phyloP scores from a whole-genome alignment of 2,888 invertebrate species.

The Eledone cirrhosa region DNA sequence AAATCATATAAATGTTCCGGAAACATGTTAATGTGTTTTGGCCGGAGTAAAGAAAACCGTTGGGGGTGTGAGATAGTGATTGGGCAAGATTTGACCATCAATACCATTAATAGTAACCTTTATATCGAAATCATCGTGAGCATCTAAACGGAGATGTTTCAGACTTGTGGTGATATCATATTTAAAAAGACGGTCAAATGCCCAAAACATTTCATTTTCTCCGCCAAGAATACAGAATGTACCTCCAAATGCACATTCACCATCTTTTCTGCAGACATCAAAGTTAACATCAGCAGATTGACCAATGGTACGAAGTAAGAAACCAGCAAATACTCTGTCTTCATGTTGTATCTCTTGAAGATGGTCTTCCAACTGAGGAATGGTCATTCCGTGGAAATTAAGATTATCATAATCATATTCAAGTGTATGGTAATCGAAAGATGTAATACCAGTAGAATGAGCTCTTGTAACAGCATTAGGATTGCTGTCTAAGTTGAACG shows the following conservation, averaged over 20 bases:
- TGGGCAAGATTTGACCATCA: constrained; percentile 35
- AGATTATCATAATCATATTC: constrained; percentile 39
- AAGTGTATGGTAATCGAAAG: constrained; percentile 38
- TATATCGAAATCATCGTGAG: constrained; percentile 35
- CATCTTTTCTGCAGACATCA: constrained; percentile 18
- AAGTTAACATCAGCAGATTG: constrained; percentile 32
- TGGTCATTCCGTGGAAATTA: constrained; percentile 39
- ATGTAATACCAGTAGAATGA: constrained; percentile 34
- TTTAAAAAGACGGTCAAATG: constrained; percentile 33
- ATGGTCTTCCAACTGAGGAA: constrained; percentile 39
- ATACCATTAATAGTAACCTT: constrained; percentile 31
- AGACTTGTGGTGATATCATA: constrained; percentile 36
- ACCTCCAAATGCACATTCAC: constrained; percentile 29
- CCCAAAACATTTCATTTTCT: constrained; percentile 35
- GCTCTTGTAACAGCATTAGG: constrained; percentile 29
- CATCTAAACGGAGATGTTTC: constrained; percentile 33
- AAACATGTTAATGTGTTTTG: too few relatives aligned
- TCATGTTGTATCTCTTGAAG: constrained; percentile 32
- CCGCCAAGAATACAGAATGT: constrained; percentile 32
- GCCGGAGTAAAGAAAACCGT: constrained; percentile 36
- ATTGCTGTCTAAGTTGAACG: constrained; percentile 34
- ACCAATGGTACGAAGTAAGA: constrained; percentile 24
- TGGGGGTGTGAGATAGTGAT: constrained; percentile 33
- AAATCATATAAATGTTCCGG: too few relatives aligned
- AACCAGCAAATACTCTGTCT: constrained; percentile 33